Base-by-base conservation (phyloP, 1,140 invertebrate species). In the Brachionus paranguensis region DNA sequence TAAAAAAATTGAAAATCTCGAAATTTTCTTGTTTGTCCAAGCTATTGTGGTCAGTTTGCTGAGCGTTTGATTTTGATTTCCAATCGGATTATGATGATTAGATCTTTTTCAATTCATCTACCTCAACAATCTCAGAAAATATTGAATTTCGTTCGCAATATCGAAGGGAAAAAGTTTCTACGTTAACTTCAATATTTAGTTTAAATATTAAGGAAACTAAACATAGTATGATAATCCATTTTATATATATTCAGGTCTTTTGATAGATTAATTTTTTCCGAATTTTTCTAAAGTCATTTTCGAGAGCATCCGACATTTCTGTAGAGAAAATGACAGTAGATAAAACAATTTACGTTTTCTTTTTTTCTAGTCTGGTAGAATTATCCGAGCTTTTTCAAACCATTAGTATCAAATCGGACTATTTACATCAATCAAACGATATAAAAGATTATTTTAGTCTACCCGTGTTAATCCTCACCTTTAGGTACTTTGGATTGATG, bases 171-270 rank as follows among this genome's bases (percentile, higher is more conserved):
- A 72, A 72, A 41, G 41, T 72, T 33, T 41, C n/a, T n/a, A 37
- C 27, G 41, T 37, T 72, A 43, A 60, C 53, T 60, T 11, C 53
- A 60, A 60, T 41, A 72, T 72, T 72, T 72, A 72, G 17, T 43
- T 72, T 41, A 72, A 72, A 72, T 72, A 72, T 72, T 72, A 72
- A 41, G 37, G 68, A 43, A 72, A 43, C 17, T 72, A 43, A 72
- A 72, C 41, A 41, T 43, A 72, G 43, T 72, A 37, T 72, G 68
- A 72, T 72, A 72, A 72, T 72, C 68, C 68, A 41, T 72, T 72
- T 10, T 20, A 17, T 72, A 43, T 68, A 14, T 7, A 24, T 33
- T 27, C 20, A 43, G 41, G 41, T 43, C 17, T 68, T 33, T 68
- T 41, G 33, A 37, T 43, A 72, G 17, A 17, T 20, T 12, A 20